Conservation (phyloP, 1,140 invertebrate genomes). For the Drosophila bocki region DNA sequence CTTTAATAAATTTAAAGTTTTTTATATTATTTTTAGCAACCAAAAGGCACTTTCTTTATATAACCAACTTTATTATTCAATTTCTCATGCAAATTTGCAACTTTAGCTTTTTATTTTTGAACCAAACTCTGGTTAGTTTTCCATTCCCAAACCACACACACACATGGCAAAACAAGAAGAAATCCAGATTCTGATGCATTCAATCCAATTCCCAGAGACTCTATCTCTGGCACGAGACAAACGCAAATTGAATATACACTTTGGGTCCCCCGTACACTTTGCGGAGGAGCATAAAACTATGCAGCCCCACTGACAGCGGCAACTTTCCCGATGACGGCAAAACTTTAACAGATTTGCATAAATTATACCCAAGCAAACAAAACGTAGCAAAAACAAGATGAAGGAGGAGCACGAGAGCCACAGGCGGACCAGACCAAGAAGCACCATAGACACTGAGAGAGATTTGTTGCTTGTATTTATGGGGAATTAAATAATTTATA, state of each 20-base stretch:
- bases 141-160: background rate
- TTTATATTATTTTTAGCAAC: background rate
- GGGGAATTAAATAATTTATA: too few relatives aligned
- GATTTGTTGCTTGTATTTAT: background rate
- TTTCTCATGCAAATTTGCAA: constrained; percentile 19
- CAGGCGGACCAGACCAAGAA: constrained; percentile 12
- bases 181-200: constrained; percentile 26
- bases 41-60: constrained; percentile 8
- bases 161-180: constrained; percentile 27
- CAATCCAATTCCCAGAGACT: constrained; percentile 39
- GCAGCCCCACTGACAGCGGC: constrained; percentile 60
- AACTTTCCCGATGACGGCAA: constrained; percentile 78
- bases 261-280: constrained; percentile 22
- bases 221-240: constrained; percentile 15
- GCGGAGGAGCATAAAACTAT: constrained; percentile 66
- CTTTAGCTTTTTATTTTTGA: constrained; percentile 8
- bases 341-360: constrained; percentile 83
- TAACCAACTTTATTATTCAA: constrained; percentile 1
- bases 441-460: background rate
- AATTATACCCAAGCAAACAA: constrained; percentile 67
- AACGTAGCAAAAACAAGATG: constrained; percentile 53
- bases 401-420: constrained; percentile 32
- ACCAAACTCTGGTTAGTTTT: constrained; percentile 14
- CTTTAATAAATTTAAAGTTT: background rate
- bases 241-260: constrained; percentile 49